Evolutionary conservation across 1,140 invertebrate genomes (phyloP), one percentile per base, ranked within the genome.

Genomic region (Drosophila seguyi): DNA sequence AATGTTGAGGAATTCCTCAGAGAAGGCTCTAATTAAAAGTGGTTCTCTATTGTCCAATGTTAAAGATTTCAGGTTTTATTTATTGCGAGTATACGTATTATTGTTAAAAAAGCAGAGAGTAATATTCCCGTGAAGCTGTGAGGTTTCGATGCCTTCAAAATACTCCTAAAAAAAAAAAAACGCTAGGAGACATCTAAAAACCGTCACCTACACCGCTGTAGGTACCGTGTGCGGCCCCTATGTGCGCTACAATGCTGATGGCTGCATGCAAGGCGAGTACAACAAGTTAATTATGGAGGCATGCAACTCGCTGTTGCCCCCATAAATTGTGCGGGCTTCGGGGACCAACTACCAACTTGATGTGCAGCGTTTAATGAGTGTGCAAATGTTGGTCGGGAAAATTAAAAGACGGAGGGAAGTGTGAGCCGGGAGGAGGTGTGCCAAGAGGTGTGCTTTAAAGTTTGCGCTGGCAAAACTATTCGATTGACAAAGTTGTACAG

Each of bases 221-320:
- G 56, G 57, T 59, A 73, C 61, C 31, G 36, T 39, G 36, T 47
- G 29, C 34, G 20, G 14, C 61, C 58, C 45, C 59, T 60, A 61
- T 55, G 29, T 38, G 20, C 5, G 36, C 14, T 11, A 1, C 4
- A 10, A 7, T n/a, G 10, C 20, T 20, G 18, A 7, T 22, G 20
- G 36, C 22, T 61, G 63, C 79, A 75, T 75, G 63, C 75, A 50
- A 62, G 36, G 67, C 62, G 38, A 67, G 75, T 55, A 88, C 80
- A 88, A 88, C 84, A 90, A 87, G 84, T 87, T 88, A 90, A 87
- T 84, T 90, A 88, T 66, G 73, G 63, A 84, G 77, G 84, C 81
- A 68, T 80, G 80, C 84, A 80, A 66, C 41, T 68, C 74, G 79
- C 59, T 66, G 62, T 58, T 68, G 45, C 61, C 65, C 55, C 60